Conservation (phyloP, 2,113 vertebrate species). For the Acanthisitta chloris region DNA sequence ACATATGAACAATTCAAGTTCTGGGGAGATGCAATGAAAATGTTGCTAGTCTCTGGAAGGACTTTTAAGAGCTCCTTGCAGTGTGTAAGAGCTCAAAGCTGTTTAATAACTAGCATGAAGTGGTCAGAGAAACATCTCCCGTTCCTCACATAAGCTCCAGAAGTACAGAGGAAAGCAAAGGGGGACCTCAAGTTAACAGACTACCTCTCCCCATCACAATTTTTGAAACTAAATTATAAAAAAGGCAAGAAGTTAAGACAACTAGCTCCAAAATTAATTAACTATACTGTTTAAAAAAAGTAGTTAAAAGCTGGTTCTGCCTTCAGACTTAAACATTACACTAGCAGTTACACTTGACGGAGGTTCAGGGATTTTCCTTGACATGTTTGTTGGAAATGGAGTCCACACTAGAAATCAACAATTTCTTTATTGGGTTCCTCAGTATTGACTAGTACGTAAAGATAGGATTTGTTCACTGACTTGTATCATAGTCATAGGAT, state of each 20-base stretch:
- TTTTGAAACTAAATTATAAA: neutral
- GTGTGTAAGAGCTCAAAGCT: neutral
- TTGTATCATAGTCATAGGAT: neutral
- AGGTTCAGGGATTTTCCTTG: neutral
- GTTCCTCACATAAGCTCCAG: neutral
- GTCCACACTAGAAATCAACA: rapidly evolving
- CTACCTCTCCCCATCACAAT: neutral
- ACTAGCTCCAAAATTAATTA: neutral
- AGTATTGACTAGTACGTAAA: neutral
- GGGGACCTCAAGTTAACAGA: neutral
- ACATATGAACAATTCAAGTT: neutral
- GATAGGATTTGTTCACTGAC: neutral
- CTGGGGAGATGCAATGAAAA: neutral
- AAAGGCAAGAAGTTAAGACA: neutral
- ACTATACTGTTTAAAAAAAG: no score
- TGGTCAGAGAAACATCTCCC: neutral
- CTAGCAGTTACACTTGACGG: neutral
- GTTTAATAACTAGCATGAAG: neutral
- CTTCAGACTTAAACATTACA: neutral
- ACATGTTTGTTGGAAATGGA: rapidly evolving
- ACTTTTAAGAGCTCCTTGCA: neutral
- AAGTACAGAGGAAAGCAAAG: neutral
- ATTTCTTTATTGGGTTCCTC: neutral
- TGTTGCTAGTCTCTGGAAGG: neutral
- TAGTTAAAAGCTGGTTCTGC: no score